Conservation (phyloP, 1,140 invertebrate species). For the Metopolophium dirhodum region DNA sequence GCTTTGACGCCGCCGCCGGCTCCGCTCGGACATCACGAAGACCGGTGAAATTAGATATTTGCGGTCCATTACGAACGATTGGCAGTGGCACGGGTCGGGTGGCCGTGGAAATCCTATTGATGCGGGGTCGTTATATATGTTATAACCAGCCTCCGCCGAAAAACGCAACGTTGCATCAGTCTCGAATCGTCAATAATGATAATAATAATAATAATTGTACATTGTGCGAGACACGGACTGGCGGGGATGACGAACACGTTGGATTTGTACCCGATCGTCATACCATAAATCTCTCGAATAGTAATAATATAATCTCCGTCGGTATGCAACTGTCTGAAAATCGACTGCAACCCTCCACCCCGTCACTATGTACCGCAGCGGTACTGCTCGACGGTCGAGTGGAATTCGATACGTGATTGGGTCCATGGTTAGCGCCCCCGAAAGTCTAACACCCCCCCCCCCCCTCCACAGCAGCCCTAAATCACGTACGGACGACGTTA, state of each 20-base stretch:
- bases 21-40: background rate
- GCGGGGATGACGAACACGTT: background rate
- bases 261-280: background rate
- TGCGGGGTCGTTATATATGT: background rate
- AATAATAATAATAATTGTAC: no score
- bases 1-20: background rate
- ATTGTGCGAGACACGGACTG: no score
- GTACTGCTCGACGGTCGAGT: no score
- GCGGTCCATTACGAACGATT: background rate
- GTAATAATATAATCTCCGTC: background rate
- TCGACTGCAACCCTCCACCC: background rate
- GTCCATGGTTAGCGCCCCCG: background rate
- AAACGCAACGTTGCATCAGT: background rate
- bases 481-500: background rate
- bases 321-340: background rate
- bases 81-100: background rate
- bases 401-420: background rate
- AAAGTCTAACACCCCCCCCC: background rate
- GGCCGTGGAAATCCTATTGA: background rate
- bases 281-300: no score
- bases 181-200: background rate
- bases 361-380: no score
- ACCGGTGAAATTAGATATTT: slow-evolving; percentile 19
- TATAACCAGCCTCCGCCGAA: no score
- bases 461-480: no score